These are phyloP conservation scores for Cyphomyrmex costatus DNA, from an alignment of 1,140 invertebrate genomes.

Conservation along the genomic window DNA sequence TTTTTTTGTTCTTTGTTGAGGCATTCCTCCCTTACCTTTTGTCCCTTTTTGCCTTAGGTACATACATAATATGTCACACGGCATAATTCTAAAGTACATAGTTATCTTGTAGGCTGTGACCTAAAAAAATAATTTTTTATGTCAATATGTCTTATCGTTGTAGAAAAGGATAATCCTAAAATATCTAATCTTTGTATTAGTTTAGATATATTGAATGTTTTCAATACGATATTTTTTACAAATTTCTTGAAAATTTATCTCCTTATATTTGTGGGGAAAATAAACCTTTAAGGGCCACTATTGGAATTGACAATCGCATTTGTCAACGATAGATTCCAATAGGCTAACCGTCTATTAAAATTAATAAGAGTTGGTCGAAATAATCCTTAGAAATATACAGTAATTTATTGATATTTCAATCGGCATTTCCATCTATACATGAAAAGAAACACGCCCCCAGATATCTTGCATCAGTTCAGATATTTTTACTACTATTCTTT, in stretches of 20 bases:
- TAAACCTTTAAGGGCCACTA: not conserved
- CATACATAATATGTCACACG: not conserved
- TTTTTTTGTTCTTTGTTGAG: constrained; percentile 1
- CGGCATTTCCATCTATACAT: not conserved
- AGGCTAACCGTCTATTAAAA: too few relatives aligned
- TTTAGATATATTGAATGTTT: not conserved
- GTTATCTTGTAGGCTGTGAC: not conserved
- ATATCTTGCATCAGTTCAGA: not conserved
- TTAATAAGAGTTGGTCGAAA: too few relatives aligned
- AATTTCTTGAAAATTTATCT: not conserved
- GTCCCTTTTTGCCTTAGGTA: not conserved
- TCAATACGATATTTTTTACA: not conserved
- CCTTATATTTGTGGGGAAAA: not conserved
- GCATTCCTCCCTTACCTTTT: not conserved
- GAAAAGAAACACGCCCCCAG: not conserved
- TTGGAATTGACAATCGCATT: too few relatives aligned
- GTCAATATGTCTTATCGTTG: not conserved
- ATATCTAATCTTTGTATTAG: not conserved
- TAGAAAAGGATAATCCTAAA: not conserved
- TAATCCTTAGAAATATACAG: not conserved
- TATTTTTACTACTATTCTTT: not conserved
- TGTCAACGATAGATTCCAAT: too few relatives aligned
- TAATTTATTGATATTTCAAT: not conserved
- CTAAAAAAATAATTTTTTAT: not conserved
- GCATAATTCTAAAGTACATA: not conserved